Base-by-base conservation (phyloP, 2,888 invertebrate genomes). In the Helleia helle region DNA sequence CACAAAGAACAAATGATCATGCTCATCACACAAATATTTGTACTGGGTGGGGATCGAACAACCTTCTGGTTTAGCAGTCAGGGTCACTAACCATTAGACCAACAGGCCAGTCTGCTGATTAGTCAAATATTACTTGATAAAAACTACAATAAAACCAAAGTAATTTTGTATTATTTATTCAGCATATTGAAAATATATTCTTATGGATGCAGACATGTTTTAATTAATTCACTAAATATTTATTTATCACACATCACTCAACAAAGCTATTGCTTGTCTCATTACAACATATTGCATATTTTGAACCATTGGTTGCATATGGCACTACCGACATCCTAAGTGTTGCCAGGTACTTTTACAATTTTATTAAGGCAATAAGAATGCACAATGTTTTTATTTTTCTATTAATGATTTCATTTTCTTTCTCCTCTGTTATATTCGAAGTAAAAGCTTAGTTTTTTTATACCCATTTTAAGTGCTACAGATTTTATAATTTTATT, bases 141-240 rank as follows among this genome's bases (percentile, higher is more conserved):
- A n/a, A n/a, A 18, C 4, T 4, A 18, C 18, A 31, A 18, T 11
- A 34, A 34, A 34, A 34, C 31, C 1, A 31, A 12, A 41, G 44
- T 42, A 41, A 49, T 41, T 47, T 22, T 39, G 34, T 24, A 14
- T 38, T 40, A 24, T 43, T 50, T 27, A 43, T 55, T 63, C 64
- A 74, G 75, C 72, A 59, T 75, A 75, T 68, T 72, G 66, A 76
- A 77, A 76, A 77, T 75, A 76, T 72, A 73, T 69, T 69, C 68
- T 67, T 50, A 68, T 56, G 60, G 51, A 61, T 51, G 59, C n/a
- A n/a, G n/a, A 68, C 61, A 60, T 63, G 15, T 15, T 15, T 31
- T 31, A 31, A 31, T 31, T 31, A 31, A 31, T 31, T 40, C 31
- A 17, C 31, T 65, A 64, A 60, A 54, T 62, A 22, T 53, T 51